A percentile compares a stretch with the other conserved stretches of the same genome.
Conservation (phyloP, 2,113 vertebrate genomes). For the Thunnus thynnus region DNA sequence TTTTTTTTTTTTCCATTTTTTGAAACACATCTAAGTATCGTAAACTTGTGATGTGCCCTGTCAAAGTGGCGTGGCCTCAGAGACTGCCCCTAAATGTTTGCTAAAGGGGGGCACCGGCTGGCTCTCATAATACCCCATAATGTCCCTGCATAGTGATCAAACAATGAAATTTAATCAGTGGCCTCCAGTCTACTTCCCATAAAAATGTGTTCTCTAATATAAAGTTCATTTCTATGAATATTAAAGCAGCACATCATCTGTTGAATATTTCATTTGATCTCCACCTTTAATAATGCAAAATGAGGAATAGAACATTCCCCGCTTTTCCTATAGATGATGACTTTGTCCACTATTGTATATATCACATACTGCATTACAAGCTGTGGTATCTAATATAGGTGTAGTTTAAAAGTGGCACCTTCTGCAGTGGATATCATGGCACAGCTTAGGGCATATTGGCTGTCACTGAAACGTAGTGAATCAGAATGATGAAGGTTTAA, state of each 20-base stretch:
- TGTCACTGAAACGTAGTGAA: constrained; percentile 29
- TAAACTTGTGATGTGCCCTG: constrained; percentile 53
- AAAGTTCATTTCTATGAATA: constrained; percentile 89
- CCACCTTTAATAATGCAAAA: constrained; percentile 86
- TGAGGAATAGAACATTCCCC: constrained; percentile 76
- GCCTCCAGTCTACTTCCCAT: constrained; percentile 81
- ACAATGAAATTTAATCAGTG: constrained; percentile 86
- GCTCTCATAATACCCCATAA: constrained; percentile 73
- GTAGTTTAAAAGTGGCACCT: constrained; percentile 50
- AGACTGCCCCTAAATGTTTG: constrained; percentile 73
- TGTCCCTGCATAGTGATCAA: constrained; percentile 83
- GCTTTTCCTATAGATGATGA: constrained; percentile 71
- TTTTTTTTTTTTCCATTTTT: constrained; percentile 27
- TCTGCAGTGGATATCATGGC: constrained; percentile 13
- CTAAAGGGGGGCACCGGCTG: constrained; percentile 60
- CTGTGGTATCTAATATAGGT: constrained; percentile 30
- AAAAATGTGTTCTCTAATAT: constrained; percentile 86
- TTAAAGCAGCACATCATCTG: constrained; percentile 85
- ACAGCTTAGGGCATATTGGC: constrained; percentile 41
- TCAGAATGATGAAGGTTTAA: constrained; percentile 45
- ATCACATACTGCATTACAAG: constrained; percentile 69
- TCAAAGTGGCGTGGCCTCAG: constrained; percentile 35
- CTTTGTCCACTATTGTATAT: constrained; percentile 67
- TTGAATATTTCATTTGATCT: constrained; percentile 87
- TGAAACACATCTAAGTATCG: constrained; percentile 38